Conservation (phyloP, 2,888 invertebrate genomes). For the Carpatolechia fugitivella region DNA sequence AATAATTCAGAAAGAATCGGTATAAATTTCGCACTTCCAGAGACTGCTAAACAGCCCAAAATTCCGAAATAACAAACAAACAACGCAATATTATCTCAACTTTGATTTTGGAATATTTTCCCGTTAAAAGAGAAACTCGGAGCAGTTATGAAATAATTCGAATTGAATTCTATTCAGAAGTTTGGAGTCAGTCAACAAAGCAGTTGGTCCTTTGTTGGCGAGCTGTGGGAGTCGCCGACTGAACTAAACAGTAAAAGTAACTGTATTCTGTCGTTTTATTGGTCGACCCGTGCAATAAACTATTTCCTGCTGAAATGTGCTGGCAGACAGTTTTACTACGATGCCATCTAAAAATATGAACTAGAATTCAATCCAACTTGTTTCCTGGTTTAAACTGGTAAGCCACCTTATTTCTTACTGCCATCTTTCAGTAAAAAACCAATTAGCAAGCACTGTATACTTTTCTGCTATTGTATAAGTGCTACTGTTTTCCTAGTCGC, state of each 20-base stretch:
- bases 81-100: background rate
- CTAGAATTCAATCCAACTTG: no score
- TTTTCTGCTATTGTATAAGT: no score
- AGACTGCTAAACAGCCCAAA: no score
- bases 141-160: background rate
- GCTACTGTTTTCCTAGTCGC: no score
- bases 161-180: background rate
- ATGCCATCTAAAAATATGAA: no score
- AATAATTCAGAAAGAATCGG: background rate
- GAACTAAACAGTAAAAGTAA: background rate
- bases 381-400: no score
- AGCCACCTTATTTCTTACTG: no score
- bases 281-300: background rate
- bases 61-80: background rate
- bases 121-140: constrained; percentile 1
- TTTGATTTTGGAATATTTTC: background rate
- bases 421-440: no score
- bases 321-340: background rate
- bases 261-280: background rate
- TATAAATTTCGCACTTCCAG: background rate
- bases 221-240: background rate
- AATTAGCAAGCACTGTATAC: no score
- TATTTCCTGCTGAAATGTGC: background rate
- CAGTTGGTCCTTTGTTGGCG: background rate
- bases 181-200: background rate